A percentile compares a stretch with the other conserved stretches of the same genome.
These are phyloP conservation scores for Argyra leucocephala DNA, from an alignment of 2,888 invertebrate species.

Conservation along the genomic window DNA sequence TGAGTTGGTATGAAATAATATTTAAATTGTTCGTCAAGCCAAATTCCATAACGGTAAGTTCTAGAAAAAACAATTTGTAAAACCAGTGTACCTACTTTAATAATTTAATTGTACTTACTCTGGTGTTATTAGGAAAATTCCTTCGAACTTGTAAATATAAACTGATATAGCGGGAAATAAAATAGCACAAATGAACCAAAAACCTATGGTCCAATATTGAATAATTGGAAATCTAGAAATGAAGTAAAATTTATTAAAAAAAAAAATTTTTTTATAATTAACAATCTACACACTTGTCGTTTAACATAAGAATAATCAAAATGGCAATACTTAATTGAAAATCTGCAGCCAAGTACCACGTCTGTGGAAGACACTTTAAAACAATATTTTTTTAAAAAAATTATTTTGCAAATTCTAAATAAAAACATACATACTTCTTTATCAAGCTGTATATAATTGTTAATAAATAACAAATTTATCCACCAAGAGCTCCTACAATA, in stretches of 20 bases:
- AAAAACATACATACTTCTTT: constrained; percentile 26
- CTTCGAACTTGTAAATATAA: neutral
- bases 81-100: too few species aligned
- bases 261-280: neutral
- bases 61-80: neutral
- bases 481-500: constrained; percentile 41
- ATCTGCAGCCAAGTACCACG: constrained; percentile 38
- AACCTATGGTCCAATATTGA: neutral
- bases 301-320: constrained; percentile 29
- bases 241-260: constrained; percentile 1
- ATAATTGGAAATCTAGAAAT: constrained; percentile 25
- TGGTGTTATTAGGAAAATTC: neutral
- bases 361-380: constrained; percentile 36
- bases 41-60: neutral
- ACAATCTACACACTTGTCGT: constrained; percentile 30
- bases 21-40: constrained; percentile 28
- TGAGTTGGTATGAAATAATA: constrained; percentile 35
- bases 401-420: neutral
- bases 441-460: constrained; percentile 36
- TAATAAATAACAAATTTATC: constrained; percentile 39
- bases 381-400: constrained; percentile 7
- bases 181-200: neutral
- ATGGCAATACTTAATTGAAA: constrained; percentile 37
- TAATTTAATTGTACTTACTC: neutral
- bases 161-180: neutral